Conservation (phyloP, 2,888 invertebrate genomes). For the Tanytarsus gracilentus region DNA sequence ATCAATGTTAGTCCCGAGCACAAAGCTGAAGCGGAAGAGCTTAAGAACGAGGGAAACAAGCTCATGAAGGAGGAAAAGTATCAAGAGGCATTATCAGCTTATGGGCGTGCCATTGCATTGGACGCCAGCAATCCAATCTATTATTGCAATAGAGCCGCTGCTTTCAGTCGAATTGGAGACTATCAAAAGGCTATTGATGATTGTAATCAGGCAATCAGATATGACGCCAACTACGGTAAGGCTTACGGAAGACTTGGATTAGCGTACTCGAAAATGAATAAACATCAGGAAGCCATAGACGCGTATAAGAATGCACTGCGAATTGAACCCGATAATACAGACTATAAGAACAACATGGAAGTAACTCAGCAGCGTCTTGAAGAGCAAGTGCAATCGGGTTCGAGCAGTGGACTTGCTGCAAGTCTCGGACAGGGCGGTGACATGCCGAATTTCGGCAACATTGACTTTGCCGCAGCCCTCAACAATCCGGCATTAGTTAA, state of each 20-base stretch:
- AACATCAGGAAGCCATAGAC: constrained; percentile 72
- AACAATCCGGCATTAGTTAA: constrained; percentile 30
- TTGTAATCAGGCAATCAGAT: constrained; percentile 76
- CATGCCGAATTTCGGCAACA: constrained; percentile 25
- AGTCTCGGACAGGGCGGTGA: no score
- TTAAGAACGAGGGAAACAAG: constrained; percentile 80
- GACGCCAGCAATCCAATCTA: constrained; percentile 87
- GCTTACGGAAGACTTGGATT: constrained; percentile 88
- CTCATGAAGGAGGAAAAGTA: constrained; percentile 79
- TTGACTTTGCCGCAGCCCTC: constrained; percentile 30
- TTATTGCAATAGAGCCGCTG: constrained; percentile 96
- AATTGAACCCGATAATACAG: constrained; percentile 86
- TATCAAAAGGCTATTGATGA: constrained; percentile 80
- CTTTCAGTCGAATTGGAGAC: constrained; percentile 79
- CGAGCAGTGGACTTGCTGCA: not conserved
- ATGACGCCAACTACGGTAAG: constrained; percentile 83
- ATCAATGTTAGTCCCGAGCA: constrained; percentile 46
- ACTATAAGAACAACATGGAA: constrained; percentile 77
- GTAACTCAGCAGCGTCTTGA: constrained; percentile 53
- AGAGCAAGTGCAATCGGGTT: not conserved
- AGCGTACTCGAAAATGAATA: constrained; percentile 74
- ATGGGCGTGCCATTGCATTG: constrained; percentile 72
- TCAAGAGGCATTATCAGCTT: constrained; percentile 72
- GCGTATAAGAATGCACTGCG: constrained; percentile 82
- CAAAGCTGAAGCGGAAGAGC: constrained; percentile 64